Evolutionary conservation across 2,113 vertebrate species (phyloP), one percentile per base, ranked within the genome.

Genomic region (Microtus pennsylvanicus): DNA sequence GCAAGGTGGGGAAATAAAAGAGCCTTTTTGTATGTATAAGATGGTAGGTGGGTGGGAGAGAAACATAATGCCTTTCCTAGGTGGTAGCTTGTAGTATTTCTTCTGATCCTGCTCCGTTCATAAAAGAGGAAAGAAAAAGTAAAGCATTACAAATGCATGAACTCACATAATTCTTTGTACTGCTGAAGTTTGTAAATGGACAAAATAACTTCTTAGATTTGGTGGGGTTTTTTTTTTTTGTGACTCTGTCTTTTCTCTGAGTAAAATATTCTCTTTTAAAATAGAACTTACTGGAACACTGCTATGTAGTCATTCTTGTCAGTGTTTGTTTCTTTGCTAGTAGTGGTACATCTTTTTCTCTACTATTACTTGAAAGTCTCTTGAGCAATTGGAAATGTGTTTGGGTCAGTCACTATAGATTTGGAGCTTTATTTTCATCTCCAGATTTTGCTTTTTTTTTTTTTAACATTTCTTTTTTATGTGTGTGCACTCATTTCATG

Each of bases 371-470:
- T 92, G 93, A 83, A 81, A 81, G 7, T 83, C 26, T n/a, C 0
- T 89, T 95, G 74, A 90, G 91, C 91, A 95, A 61, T 75, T 74
- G 67, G 70, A 88, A 83, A 58, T 58, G 17, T 30, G 61, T 91
- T 93, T 94, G 63, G 19, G 7, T 89, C 86, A 50, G 42, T 95
- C 89, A 70, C 14, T 22, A 7, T n/a, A 75, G 35, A 50, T 78
- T 52, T 55, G 81, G 61, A 94, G 80, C 11, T 96, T 96, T 16
- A 5, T 83, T 58, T 76, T 86, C 16, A 93, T 5, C 14, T 83
- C 47, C 38, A 97, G 85, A 47, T 65, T 65, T 38, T 58, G n/a
- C 58, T 58, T 58, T 58, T 58, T 50, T 50, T 50, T 45, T 50
- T 77, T 77, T 55, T 5, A 65, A 65, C 58, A 65, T 30, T 85